Base-by-base conservation (phyloP, 1,140 invertebrate genomes). In the Drosophila yakuba region DNA sequence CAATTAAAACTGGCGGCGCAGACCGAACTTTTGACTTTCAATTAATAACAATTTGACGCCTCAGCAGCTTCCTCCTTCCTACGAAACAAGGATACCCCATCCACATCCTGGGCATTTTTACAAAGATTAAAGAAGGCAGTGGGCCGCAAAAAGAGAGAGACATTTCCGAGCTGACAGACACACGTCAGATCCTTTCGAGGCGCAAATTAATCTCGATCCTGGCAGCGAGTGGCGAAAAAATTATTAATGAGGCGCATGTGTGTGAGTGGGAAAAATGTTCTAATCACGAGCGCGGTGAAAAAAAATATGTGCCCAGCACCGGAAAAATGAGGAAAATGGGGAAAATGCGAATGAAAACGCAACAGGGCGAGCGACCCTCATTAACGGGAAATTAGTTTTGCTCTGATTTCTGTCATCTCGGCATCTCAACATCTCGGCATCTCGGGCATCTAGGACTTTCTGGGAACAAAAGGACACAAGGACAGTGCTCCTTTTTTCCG, bases 41-140 rank as follows among this genome's bases (percentile, higher is more conserved):
- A 91, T 91, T 91, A 91, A 91, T 91, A 89, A 91, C 80, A 91
- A 91, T 91, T 91, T 82, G 75, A 91, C 78, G 89, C 78, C 41
- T 73, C 51, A 74, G 73, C 73, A 77, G 63, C 23, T 71, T 12
- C 51, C 41, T 25, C 36, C n/a, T n/a, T n/a, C n/a, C n/a, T 17
- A 3, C 8, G n/a, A 28, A 28, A 10, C 28, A 32, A 32, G 47
- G 47, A 51, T 14, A 20, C 52, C 20, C 23, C 25, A 17, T 4
- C 36, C 51, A 32, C 32, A 51, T 35, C 71, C n/a, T 38, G 11
- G 11, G 20, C 20, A 23, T 52, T 51, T 79, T 69, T 61, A 68
- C 52, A 71, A 64, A 64, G 84, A 88, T 88, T 72, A 88, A 89
- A 84, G 73, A 74, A 69, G 67, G 59, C 38, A 52, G 36, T 80